Conservation (phyloP, 2,797 vertebrate species). For the Aulostomus chinensis region DNA sequence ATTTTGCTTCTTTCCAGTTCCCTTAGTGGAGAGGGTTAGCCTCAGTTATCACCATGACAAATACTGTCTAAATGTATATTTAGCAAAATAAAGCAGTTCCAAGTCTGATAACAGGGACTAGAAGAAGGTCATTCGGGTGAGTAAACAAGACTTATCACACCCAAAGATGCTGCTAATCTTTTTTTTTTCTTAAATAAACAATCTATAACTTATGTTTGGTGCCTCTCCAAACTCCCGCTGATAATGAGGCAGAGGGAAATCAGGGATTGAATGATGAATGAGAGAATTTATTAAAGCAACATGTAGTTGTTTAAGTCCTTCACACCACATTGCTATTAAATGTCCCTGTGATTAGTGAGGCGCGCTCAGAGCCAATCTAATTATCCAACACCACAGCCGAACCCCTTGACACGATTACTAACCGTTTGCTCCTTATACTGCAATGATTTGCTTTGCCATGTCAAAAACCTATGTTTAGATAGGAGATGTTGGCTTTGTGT, state of each 20-base stretch:
- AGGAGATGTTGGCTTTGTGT: conserved; percentile 32
- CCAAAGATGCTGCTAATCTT: conserved; percentile 2
- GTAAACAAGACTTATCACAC: too few species aligned
- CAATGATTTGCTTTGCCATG: conserved; percentile 81
- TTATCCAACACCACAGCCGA: conserved; percentile 77
- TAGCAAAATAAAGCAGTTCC: too few species aligned
- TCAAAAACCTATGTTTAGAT: conserved; percentile 65
- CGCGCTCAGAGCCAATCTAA: conserved; percentile 77
- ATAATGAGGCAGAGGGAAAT: conserved; percentile 27
- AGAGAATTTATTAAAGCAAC: conserved; percentile 58
- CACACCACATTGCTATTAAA: conserved; percentile 76
- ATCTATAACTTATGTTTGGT: not conserved
- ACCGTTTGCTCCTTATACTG: conserved; percentile 81
- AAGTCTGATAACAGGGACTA: too few species aligned
- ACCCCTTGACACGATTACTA: conserved; percentile 78
- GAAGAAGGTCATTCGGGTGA: too few species aligned
- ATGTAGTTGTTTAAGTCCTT: conserved; percentile 76
- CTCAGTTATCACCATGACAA: too few species aligned
- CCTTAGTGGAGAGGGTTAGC: too few species aligned
- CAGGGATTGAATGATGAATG: conserved; percentile 54
- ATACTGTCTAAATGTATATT: too few species aligned
- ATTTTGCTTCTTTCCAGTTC: too few species aligned
- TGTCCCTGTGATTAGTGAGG: conserved; percentile 82
- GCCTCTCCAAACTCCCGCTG: conserved; percentile 18
- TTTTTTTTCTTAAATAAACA: not conserved